Percentiles rank a stretch among this genome's conserved stretches.
Conservation (phyloP, 2,888 invertebrate genomes). For the Eupithecia insigniata region DNA sequence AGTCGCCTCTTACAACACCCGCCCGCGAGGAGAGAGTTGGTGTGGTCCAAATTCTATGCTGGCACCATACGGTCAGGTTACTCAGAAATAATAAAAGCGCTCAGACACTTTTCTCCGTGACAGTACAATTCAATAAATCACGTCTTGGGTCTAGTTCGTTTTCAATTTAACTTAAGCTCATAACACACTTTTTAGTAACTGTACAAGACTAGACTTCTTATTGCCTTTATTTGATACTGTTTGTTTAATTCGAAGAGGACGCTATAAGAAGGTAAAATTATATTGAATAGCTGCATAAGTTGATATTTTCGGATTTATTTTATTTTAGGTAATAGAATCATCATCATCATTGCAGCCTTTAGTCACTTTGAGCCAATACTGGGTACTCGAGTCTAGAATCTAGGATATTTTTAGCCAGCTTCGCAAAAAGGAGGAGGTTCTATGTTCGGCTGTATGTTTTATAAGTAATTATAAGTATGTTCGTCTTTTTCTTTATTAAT, state of each 20-base stretch:
- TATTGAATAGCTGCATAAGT: too few species aligned
- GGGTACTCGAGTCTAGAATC: too few species aligned
- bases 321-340: background rate
- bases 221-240: background rate
- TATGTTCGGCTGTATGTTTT: too few species aligned
- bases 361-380: background rate
- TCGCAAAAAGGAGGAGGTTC: too few species aligned
- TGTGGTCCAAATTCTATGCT: too few species aligned
- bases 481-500: too few species aligned
- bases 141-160: conserved; percentile 44
- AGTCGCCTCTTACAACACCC: background rate
- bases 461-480: too few species aligned
- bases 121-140: conserved; percentile 46
- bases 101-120: conserved; percentile 37
- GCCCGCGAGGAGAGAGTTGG: too few species aligned
- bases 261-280: too few species aligned
- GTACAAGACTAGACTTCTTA: conserved; percentile 36
- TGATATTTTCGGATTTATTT: too few species aligned
- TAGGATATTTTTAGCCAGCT: too few species aligned
- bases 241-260: background rate
- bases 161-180: conserved; percentile 38
- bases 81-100: background rate
- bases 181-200: conserved; percentile 32
- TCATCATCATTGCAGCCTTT: background rate
- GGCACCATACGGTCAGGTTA: background rate